Conservation (phyloP, 2,113 vertebrate genomes). For the Antidorcas marsupialis region DNA sequence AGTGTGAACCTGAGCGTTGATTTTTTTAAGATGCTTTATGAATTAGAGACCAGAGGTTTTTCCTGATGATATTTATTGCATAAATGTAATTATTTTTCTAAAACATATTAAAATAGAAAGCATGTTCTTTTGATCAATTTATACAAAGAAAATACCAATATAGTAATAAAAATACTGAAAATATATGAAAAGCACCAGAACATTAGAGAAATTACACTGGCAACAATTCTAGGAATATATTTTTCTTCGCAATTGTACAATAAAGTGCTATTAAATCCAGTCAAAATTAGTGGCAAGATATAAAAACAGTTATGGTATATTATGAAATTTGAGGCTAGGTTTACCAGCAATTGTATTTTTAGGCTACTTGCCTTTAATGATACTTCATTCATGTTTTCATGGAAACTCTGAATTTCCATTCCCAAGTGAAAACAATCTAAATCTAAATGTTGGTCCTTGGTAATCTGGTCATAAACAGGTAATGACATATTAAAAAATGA, state of each 20-base stretch:
- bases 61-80: slow-evolving; percentile 81
- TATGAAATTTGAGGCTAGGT: slow-evolving; percentile 66
- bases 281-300: slow-evolving; percentile 77
- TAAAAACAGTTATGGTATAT: slow-evolving; percentile 72
- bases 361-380: slow-evolving; percentile 52
- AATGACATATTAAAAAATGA: slow-evolving; percentile 37
- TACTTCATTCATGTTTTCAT: slow-evolving; percentile 58
- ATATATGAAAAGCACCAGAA: slow-evolving; percentile 85
- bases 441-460: slow-evolving; percentile 49
- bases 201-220: slow-evolving; percentile 82
- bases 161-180: slow-evolving; percentile 86
- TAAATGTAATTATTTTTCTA: slow-evolving; percentile 79
- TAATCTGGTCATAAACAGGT: slow-evolving; percentile 48
- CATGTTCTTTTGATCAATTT: slow-evolving; percentile 79
- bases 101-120: slow-evolving; percentile 89
- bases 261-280: slow-evolving; percentile 83
- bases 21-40: slow-evolving; percentile 54
- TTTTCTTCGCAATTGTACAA: slow-evolving; percentile 74
- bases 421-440: slow-evolving; percentile 41
- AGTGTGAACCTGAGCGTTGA: background rate
- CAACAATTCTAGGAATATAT: slow-evolving; percentile 82
- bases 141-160: slow-evolving; percentile 85
- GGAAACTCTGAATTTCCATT: slow-evolving; percentile 57
- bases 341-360: slow-evolving; percentile 55
- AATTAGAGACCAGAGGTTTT: slow-evolving; percentile 70